Evolutionary conservation across 2,888 invertebrate genomes (phyloP).

Genomic region (Trichacis sp.): DNA sequence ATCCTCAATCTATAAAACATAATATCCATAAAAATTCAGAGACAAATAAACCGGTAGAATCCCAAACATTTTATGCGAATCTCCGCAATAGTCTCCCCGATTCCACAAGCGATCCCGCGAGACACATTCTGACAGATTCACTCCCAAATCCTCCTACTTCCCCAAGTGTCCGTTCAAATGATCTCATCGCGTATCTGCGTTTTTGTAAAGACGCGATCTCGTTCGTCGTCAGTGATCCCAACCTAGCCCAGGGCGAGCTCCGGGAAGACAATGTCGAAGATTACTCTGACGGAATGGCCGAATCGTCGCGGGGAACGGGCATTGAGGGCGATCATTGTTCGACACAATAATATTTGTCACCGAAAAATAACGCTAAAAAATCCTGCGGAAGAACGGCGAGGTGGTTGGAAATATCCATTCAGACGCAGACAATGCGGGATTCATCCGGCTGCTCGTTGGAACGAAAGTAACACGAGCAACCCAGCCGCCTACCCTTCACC

Average conservation of each 20-base stretch:
- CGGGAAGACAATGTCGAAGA: constrained; percentile 64
- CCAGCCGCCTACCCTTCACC: constrained; percentile 37
- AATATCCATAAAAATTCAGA: no score
- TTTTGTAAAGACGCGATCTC: constrained; percentile 29
- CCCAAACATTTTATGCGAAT: no score
- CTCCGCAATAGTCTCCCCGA: no score
- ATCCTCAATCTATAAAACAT: no score
- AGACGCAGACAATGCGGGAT: constrained; percentile 64
- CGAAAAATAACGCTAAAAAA: constrained; percentile 63
- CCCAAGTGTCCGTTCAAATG: constrained; percentile 19
- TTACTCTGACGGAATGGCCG: constrained; percentile 51
- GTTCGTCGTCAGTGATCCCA: constrained; percentile 61
- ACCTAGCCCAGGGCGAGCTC: constrained; percentile 61
- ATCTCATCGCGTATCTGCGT: constrained; percentile 19
- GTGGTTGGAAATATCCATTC: constrained; percentile 60
- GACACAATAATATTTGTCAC: constrained; percentile 69
- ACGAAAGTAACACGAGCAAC: constrained; percentile 47
- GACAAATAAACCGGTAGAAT: no score
- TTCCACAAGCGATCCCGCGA: no score
- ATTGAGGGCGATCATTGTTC: constrained; percentile 65
- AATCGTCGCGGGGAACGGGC: constrained; percentile 48
- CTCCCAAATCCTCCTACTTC: no score
- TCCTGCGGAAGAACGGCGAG: constrained; percentile 49
- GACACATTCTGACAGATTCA: no score
- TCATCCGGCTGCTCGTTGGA: constrained; percentile 64